These are phyloP conservation scores for Ptyas mucosa DNA, from an alignment of 2,113 vertebrate species.

Conservation along the genomic window DNA sequence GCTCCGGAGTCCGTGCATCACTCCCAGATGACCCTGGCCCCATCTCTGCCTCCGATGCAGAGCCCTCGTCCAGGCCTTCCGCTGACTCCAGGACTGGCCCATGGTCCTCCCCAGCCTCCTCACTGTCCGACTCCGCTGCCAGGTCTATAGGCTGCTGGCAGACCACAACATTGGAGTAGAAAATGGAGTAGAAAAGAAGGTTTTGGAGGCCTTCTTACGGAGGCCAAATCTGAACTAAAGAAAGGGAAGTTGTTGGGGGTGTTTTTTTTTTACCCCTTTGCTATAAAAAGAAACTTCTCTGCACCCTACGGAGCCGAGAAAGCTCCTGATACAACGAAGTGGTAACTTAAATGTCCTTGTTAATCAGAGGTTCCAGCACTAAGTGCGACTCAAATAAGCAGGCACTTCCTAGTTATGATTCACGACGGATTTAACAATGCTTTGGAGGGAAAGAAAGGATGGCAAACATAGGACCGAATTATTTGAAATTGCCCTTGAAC, in stretches of 20 bases:
- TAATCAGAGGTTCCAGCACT: background rate
- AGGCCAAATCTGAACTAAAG: background rate
- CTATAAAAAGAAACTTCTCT: background rate
- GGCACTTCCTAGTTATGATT: background rate
- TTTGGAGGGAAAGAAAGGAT: background rate
- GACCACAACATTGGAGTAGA: too few relatives aligned
- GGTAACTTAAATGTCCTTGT: background rate
- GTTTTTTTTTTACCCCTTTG: background rate
- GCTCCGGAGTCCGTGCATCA: too few relatives aligned
- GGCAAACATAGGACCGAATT: background rate
- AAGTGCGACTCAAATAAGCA: background rate
- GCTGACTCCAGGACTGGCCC: too few relatives aligned
- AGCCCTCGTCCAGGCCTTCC: too few relatives aligned
- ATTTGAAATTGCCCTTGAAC: constrained; percentile 3
- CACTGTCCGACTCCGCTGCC: too few relatives aligned
- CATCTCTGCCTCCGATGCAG: too few relatives aligned
- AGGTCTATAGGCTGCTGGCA: too few relatives aligned
- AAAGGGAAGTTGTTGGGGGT: background rate
- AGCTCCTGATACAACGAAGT: background rate
- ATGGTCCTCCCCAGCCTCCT: too few relatives aligned
- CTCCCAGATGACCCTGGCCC: too few relatives aligned
- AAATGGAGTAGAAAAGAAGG: too few relatives aligned
- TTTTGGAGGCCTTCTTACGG: background rate
- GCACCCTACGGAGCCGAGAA: background rate
- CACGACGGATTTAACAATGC: background rate